These are phyloP conservation scores for Chrysotoxum bicinctum DNA, from an alignment of 2,888 invertebrate species.

Conservation along the genomic window DNA sequence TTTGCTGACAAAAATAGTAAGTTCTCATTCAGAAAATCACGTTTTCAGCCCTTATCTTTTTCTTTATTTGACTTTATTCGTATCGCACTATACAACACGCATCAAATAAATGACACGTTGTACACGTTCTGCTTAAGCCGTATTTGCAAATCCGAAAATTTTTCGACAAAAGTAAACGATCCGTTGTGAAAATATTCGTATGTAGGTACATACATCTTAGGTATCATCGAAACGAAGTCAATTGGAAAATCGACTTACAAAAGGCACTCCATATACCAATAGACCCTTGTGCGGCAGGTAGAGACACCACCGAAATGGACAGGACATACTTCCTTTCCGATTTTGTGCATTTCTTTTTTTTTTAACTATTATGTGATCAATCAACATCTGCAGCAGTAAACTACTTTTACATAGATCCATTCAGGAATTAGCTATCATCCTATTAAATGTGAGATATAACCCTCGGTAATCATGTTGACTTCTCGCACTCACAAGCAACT, in stretches of 20 bases:
- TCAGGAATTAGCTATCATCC: slow-evolving; percentile 51
- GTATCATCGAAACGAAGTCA: slow-evolving; percentile 55
- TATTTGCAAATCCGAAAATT: slow-evolving; percentile 8
- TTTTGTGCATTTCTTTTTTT: slow-evolving; percentile 23
- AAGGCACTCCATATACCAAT: slow-evolving; percentile 17
- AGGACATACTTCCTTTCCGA: slow-evolving; percentile 53
- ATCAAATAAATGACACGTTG: slow-evolving; percentile 27
- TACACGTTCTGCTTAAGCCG: slow-evolving; percentile 7
- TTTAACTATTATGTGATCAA: slow-evolving; percentile 55
- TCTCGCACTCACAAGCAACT: slow-evolving; percentile 53
- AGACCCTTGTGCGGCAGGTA: slow-evolving; percentile 46
- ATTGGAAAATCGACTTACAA: slow-evolving; percentile 69
- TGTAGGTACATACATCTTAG: slow-evolving; percentile 4
- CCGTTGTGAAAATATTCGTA: slow-evolving; percentile 2
- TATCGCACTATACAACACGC: slow-evolving; percentile 17
- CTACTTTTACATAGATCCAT: slow-evolving; percentile 41
- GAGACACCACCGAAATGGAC: slow-evolving; percentile 6
- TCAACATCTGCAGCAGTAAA: slow-evolving; percentile 66
- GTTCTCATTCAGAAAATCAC: slow-evolving; percentile 43
- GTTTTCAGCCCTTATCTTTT: slow-evolving; percentile 21
- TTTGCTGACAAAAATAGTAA: slow-evolving; percentile 20
- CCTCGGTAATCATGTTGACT: slow-evolving; percentile 63
- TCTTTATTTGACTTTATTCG: slow-evolving; percentile 4
- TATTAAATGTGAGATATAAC: slow-evolving; percentile 61
- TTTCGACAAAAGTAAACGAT: slow-evolving; percentile 30